phyloP scores from a whole-genome alignment of 2,888 invertebrate genomes.

The Notodonta dromedarius region DNA sequence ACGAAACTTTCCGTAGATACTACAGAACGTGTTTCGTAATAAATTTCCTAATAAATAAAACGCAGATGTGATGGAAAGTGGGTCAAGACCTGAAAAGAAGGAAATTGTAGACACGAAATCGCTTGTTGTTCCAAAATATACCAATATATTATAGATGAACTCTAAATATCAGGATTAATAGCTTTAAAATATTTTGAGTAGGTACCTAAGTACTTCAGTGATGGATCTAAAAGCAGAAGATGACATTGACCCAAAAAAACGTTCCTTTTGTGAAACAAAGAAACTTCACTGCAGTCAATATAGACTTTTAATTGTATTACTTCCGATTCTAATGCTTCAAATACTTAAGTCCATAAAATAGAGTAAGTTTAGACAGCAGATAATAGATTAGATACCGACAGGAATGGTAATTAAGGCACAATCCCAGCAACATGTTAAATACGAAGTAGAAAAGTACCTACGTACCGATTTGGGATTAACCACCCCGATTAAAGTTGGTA shows the following conservation, averaged over 20 bases:
- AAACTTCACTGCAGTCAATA: constrained; percentile 6
- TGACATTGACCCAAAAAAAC: constrained; percentile 37
- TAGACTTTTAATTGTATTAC: not conserved
- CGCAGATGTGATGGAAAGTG: constrained; percentile 48
- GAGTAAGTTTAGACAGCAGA: too few species aligned
- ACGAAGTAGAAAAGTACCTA: too few species aligned
- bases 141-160: constrained; percentile 12
- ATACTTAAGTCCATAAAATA: too few species aligned
- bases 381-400: too few species aligned
- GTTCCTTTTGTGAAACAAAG: constrained; percentile 31
- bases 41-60: constrained; percentile 50
- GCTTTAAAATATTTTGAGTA: not conserved
- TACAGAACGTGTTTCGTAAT: constrained; percentile 27
- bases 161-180: constrained; percentile 9
- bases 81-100: constrained; percentile 50
- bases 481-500: too few species aligned
- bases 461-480: too few species aligned
- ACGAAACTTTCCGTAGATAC: constrained; percentile 47
- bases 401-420: too few species aligned
- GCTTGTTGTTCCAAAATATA: constrained; percentile 29
- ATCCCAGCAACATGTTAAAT: too few species aligned
- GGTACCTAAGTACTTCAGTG: too few species aligned
- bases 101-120: constrained; percentile 48
- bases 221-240: constrained; percentile 17
- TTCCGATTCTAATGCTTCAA: too few species aligned